These are phyloP conservation scores for Stictonetta naevosa DNA, from an alignment of 2,113 vertebrate species.

Conservation along the genomic window DNA sequence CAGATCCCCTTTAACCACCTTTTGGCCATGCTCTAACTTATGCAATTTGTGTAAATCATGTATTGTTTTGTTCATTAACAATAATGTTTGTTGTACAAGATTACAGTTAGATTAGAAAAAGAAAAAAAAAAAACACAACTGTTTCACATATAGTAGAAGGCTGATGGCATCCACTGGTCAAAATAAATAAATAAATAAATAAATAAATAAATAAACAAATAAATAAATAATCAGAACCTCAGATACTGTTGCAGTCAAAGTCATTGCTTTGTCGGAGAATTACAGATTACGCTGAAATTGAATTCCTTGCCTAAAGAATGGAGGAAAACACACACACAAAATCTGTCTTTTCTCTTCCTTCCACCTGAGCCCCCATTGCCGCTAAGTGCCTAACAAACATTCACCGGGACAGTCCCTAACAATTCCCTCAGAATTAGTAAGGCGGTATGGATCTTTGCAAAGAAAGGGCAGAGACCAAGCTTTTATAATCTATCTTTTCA, in stretches of 20 bases:
- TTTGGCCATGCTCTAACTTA: not conserved
- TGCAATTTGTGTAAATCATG: not conserved
- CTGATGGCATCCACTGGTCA: not conserved
- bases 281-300: not conserved
- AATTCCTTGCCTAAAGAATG: not conserved
- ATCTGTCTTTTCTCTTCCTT: not conserved
- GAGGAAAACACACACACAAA: not conserved
- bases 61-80: not conserved
- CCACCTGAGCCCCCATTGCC: not conserved
- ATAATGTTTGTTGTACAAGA: not conserved
- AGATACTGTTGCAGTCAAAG: not conserved
- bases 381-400: not conserved
- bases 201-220: not conserved
- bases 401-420: not conserved
- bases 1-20: not conserved
- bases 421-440: not conserved
- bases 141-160: not conserved
- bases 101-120: not conserved
- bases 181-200: rapidly evolving
- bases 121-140: rapidly evolving
- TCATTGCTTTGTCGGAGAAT: not conserved
- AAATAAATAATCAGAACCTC: not conserved
- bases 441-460: not conserved
- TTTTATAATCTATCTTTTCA: slow-evolving; percentile 21
- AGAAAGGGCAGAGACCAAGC: not conserved